phyloP scores from a whole-genome alignment of 2,113 vertebrate species.

The Coryphaenoides rupestris region DNA sequence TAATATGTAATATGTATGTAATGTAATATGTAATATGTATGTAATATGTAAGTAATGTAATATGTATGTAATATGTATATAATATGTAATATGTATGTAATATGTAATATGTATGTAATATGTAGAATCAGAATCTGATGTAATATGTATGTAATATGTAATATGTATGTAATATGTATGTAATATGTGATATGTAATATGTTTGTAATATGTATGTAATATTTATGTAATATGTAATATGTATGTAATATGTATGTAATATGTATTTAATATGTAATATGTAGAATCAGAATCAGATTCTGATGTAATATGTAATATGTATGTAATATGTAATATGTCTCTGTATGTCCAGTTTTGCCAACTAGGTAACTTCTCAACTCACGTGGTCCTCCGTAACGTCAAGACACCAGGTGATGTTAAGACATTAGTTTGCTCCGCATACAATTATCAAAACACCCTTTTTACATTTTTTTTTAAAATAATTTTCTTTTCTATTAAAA shows the following conservation, averaged over 20 bases:
- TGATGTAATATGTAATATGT: neutral
- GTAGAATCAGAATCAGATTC: too few species aligned
- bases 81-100: constrained; percentile 13
- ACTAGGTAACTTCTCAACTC: constrained; percentile 89
- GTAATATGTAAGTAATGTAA: too few species aligned
- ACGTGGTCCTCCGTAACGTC: constrained; percentile 84
- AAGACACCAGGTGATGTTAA: constrained; percentile 73
- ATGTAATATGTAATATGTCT: neutral
- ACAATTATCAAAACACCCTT: neutral
- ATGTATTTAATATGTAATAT: neutral
- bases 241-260: too few species aligned
- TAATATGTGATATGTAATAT: neutral
- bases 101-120: neutral
- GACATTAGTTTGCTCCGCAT: neutral
- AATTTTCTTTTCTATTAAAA: constrained; percentile 1
- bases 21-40: neutral
- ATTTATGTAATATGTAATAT: neutral
- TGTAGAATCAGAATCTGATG: too few species aligned
- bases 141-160: neutral
- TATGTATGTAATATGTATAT: neutral
- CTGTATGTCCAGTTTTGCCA: constrained; percentile 80
- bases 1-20: neutral
- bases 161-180: neutral
- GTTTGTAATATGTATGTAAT: too few species aligned
- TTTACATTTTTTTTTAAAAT: neutral